Evolutionary conservation across 2,113 vertebrate species (phyloP), one percentile per base, ranked within the genome.

Genomic region (Promerops cafer): DNA sequence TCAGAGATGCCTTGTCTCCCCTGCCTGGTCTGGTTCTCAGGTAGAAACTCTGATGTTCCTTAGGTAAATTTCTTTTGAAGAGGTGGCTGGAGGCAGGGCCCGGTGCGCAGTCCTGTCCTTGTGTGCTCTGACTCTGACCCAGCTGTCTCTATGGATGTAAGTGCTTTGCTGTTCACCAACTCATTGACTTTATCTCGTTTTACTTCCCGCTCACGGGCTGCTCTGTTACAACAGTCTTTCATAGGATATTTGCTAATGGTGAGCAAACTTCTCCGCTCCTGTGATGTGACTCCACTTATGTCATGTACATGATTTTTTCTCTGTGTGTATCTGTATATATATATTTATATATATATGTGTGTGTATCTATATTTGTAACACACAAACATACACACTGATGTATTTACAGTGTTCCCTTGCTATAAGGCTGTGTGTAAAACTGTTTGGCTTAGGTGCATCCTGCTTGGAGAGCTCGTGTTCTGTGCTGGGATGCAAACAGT

Each of bases 241-340:
- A 98, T 98, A 98, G 98, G 98, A 98, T 98, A 98, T 98, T 98
- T 98, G 98, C 98, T 98, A 98, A 98, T 98, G 98, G 98, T 98
- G 98, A 98, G 98, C 98, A 96, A 93, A 96, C 95, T 95, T 96
- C 95, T 97, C 94, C 85, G 75, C 97, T 97, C 95, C 96, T 98
- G 97, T 98, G 97, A 87, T 81, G 97, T 98, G 96, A 83, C 95
- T 97, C 87, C 90, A 93, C 94, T 95, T 95, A 60, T 96, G 95
- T 96, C 69, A 82, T 53, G 84, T 93, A 93, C 84, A 65, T 87
- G 30, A 37, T n/a, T 74, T 71, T 65, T 15, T 52, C 40, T 81
- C 56, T 50, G 57, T 94, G 87, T 92, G 37, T 92, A 44, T 82
- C 22, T 91, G 18, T 91, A 45, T 95, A 83, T 94, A 81, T 94